Evolutionary conservation across 2,888 invertebrate species (phyloP).

Genomic region (Eupithecia centaureata): DNA sequence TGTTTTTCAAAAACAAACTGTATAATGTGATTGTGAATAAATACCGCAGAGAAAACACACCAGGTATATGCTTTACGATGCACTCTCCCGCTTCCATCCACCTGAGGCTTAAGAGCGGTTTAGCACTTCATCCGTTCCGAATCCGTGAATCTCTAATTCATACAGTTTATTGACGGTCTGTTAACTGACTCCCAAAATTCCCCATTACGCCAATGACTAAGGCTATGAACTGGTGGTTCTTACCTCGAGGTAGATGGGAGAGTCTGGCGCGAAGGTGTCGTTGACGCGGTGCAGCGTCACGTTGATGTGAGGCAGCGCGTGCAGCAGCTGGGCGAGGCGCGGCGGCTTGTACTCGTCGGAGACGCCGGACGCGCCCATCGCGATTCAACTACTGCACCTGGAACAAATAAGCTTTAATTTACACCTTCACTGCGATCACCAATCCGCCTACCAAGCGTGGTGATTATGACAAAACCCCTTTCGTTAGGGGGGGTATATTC

Average conservation of each 20-base stretch:
- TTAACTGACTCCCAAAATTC: too few relatives aligned
- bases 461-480: too few relatives aligned
- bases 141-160: too few relatives aligned
- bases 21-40: background rate
- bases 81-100: background rate
- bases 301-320: slow-evolving; percentile 95
- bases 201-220: background rate
- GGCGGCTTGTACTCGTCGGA: slow-evolving; percentile 92
- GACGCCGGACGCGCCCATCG: slow-evolving; percentile 81
- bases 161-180: too few relatives aligned
- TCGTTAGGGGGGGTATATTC: too few relatives aligned
- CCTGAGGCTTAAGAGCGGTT: background rate
- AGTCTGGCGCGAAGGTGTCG: slow-evolving; percentile 95
- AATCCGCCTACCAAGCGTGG: too few relatives aligned
- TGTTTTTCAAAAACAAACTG: background rate
- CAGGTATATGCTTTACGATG: background rate
- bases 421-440: background rate
- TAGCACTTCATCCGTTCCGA: too few relatives aligned
- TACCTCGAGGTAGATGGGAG: slow-evolving; percentile 93
- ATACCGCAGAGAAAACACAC: background rate
- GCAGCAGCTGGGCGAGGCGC: slow-evolving; percentile 93
- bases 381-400: slow-evolving; percentile 58
- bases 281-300: slow-evolving; percentile 95
- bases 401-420: slow-evolving; percentile 4
- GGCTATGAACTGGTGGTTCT: background rate